Evolutionary conservation across 2,797 vertebrate species (phyloP), one percentile per base, ranked within the genome.

Genomic region (Acanthopagrus latus): DNA sequence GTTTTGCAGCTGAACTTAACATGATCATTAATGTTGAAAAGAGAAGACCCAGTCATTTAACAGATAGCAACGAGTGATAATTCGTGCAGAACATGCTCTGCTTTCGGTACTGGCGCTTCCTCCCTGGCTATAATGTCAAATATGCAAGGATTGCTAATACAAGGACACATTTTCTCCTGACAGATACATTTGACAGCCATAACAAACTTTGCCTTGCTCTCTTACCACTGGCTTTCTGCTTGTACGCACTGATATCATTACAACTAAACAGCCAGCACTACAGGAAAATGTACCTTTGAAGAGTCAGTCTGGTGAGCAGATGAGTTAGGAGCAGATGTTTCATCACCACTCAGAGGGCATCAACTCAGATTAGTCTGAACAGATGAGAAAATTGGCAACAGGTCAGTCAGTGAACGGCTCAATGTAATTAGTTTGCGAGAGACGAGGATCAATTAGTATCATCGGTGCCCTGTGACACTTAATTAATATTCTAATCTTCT

Each of bases 371-470:
- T 86, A 82, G 59, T 82, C 59, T 70, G 75, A 71, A 67, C 82
- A 84, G 72, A 88, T 82, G 78, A 86, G 66, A 64, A 78, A 77
- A 80, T 63, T 71, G 72, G 77, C 77, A 84, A 80, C 83, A 79
- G 77, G 82, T 80, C 67, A 76, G 23, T 82, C 48, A 56, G 62
- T 62, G 63, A 64, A 88, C 83, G 64, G 68, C 81, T 87, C 65
- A 64, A 76, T 86, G 70, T 65, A 75, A 89, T 91, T 76, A 82
- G 86, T 86, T 82, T 62, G 20, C 47, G 21, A 55, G 75, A 86
- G 74, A 69, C 43, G 64, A 74, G 38, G 25, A 88, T 86, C 77
- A 80, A 71, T 86, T 78, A 74, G 33, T 50, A 58, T 74, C 68
- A 73, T 68, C 38, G 27, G 50, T 72, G 58, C 33, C 63, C 51